A percentile compares a stretch with the other conserved stretches of the same genome.
phyloP scores from a whole-genome alignment of 2,113 vertebrate species.

The Columbina picui region DNA sequence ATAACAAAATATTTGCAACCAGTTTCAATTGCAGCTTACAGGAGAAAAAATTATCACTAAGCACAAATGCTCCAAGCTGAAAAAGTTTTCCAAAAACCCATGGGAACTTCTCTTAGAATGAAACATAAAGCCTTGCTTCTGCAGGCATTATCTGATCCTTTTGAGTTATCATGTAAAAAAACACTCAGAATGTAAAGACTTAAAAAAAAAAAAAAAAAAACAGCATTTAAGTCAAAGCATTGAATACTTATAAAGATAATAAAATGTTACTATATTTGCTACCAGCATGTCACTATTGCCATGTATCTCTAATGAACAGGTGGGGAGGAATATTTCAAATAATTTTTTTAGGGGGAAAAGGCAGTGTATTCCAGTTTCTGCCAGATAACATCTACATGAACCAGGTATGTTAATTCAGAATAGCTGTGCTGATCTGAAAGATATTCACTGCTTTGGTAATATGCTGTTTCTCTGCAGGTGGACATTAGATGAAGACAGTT shows the following conservation, averaged over 20 bases:
- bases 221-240: not conserved
- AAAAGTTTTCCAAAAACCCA: not conserved
- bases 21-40: not conserved
- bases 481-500: not conserved
- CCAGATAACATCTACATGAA: not conserved
- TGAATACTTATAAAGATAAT: not conserved
- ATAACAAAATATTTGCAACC: not conserved
- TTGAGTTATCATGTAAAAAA: not conserved
- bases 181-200: not conserved
- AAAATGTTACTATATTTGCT: not conserved
- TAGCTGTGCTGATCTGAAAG: not conserved
- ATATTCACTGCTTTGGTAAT: not conserved
- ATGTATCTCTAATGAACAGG: not conserved
- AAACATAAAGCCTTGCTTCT: not conserved
- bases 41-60: not conserved
- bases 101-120: not conserved
- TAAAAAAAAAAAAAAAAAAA: not conserved
- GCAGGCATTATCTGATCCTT: not conserved
- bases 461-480: not conserved
- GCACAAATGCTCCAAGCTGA: not conserved
- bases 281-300: not conserved
- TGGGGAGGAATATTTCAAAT: not conserved
- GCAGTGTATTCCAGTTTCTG: not conserved
- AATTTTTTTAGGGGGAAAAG: not conserved
- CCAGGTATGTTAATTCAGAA: not conserved